Evolutionary conservation across 2,888 invertebrate genomes (phyloP).

Genomic region (Acleris emargana): DNA sequence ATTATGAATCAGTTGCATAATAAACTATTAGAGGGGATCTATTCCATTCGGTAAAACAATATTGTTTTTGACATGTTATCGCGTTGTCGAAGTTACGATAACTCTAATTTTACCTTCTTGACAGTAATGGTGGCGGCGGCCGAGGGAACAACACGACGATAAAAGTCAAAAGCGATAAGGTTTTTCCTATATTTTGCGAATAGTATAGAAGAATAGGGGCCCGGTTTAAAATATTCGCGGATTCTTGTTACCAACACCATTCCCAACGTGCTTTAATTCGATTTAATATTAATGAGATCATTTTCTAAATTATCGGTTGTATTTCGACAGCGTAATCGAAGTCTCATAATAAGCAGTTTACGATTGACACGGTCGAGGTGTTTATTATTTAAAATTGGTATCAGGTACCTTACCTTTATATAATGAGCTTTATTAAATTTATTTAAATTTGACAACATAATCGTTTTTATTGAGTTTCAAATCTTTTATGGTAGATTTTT

Average conservation of each 20-base stretch:
- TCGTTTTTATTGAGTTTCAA: too few relatives aligned
- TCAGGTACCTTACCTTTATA: not conserved
- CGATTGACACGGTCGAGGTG: slow-evolving; percentile 18
- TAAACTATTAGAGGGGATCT: too few relatives aligned
- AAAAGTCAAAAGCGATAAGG: not conserved
- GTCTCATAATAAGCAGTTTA: slow-evolving; percentile 25
- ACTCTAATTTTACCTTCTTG: too few relatives aligned
- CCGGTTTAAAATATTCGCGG: not conserved
- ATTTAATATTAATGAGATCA: slow-evolving; percentile 29
- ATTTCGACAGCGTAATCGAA: slow-evolving; percentile 17
- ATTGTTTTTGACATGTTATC: too few relatives aligned
- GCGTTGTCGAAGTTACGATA: too few relatives aligned
- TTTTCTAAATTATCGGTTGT: slow-evolving; percentile 28
- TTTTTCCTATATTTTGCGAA: too few relatives aligned
- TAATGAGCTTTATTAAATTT: not conserved
- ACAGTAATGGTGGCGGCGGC: too few relatives aligned
- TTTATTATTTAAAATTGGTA: slow-evolving; percentile 20
- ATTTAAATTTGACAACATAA: too few relatives aligned
- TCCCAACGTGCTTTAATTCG: slow-evolving; percentile 7
- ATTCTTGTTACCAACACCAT: slow-evolving; percentile 6
- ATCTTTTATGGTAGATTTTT: too few relatives aligned
- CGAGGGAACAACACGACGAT: not conserved
- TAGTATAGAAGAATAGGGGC: not conserved
- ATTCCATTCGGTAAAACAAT: too few relatives aligned
- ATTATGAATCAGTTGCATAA: too few relatives aligned